A percentile compares a stretch with the other conserved stretches of the same genome.
phyloP scores from a whole-genome alignment of 2,797 vertebrate species.

The Pelochelys cantorii region DNA sequence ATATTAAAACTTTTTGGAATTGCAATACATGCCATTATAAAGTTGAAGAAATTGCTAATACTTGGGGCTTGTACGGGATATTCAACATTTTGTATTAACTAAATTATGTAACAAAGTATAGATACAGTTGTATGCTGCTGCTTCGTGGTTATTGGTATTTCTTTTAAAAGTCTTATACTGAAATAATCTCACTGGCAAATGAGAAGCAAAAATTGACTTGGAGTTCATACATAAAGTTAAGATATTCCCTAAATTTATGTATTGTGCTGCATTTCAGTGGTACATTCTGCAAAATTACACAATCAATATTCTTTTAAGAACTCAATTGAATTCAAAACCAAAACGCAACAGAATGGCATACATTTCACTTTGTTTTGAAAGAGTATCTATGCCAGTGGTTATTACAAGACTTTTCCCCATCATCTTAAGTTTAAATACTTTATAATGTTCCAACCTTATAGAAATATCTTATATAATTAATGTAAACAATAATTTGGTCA shows the following conservation, averaged over 20 bases:
- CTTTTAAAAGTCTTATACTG: slow-evolving; percentile 2
- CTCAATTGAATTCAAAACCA: background rate
- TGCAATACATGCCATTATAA: slow-evolving; percentile 6
- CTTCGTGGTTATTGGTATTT: background rate
- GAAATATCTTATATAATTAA: background rate
- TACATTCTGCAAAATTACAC: background rate
- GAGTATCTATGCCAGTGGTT: background rate
- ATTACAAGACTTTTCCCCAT: background rate
- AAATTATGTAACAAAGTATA: background rate
- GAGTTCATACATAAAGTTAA: background rate
- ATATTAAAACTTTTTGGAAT: slow-evolving; percentile 30
- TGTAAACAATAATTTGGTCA: background rate
- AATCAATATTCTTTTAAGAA: background rate
- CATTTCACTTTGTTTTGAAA: background rate
- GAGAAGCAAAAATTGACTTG: background rate
- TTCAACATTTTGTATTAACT: background rate
- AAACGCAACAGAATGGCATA: background rate
- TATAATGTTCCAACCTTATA: background rate
- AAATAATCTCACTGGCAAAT: slow-evolving; percentile 25
- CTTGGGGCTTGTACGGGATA: slow-evolving; percentile 15
- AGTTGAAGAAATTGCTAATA: slow-evolving; percentile 6
- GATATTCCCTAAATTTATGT: background rate
- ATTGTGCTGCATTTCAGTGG: background rate
- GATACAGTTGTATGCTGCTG: slow-evolving; percentile 3
- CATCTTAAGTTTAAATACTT: background rate